phyloP scores from a whole-genome alignment of 2,888 invertebrate species.

The Trichacis sp. region DNA sequence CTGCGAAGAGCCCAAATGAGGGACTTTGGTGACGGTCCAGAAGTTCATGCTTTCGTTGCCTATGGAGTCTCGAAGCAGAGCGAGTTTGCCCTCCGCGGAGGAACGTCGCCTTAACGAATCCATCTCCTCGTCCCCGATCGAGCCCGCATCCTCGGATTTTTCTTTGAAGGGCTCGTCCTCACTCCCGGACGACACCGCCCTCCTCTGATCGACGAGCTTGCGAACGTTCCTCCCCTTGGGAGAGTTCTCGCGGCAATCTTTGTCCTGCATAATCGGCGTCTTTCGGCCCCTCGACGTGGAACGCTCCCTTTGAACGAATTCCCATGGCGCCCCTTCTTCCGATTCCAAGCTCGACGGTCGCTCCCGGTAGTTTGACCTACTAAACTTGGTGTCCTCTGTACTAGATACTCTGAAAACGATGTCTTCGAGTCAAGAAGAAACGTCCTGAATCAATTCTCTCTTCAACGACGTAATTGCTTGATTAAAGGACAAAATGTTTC shows the following conservation, averaged over 20 bases:
- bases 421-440: too few species aligned
- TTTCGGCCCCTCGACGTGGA: slow-evolving; percentile 46
- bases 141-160: slow-evolving; percentile 37
- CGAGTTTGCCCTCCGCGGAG: slow-evolving; percentile 65
- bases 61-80: slow-evolving; percentile 56
- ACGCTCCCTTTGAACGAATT: slow-evolving; percentile 48
- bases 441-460: too few species aligned
- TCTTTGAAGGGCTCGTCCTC: slow-evolving; percentile 51
- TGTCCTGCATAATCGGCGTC: slow-evolving; percentile 43
- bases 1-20: slow-evolving; percentile 57
- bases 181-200: slow-evolving; percentile 55
- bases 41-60: slow-evolving; percentile 61
- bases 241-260: slow-evolving; percentile 35
- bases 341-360: slow-evolving; percentile 42
- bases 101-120: slow-evolving; percentile 58
- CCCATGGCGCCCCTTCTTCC: slow-evolving; percentile 52
- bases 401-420: too few species aligned
- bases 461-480: too few species aligned
- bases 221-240: slow-evolving; percentile 44
- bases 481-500: too few species aligned
- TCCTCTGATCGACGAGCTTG: slow-evolving; percentile 46
- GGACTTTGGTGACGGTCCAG: slow-evolving; percentile 61
- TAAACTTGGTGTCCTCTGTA: background rate
- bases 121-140: slow-evolving; percentile 50
- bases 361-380: slow-evolving; percentile 32